Base-by-base conservation (phyloP, 2,888 invertebrate genomes). In the Cheilosia soror region DNA sequence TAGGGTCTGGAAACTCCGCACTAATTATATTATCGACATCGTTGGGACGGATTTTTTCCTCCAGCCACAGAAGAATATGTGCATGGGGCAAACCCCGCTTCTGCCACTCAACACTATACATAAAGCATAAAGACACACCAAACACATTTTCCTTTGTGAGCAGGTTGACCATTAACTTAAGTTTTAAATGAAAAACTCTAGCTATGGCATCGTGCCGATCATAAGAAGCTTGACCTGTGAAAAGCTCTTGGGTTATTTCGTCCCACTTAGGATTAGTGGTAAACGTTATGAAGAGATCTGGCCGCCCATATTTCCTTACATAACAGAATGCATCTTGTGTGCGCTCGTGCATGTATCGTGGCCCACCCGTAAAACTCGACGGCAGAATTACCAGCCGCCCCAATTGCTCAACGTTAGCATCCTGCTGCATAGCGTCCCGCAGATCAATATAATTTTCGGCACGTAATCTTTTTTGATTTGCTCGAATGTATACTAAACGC, bases 311-410 rank as follows among this genome's bases (percentile, higher is more conserved):
- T 5, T 55, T 29, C 33, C 62, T 40, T 11, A 57, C 57, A 47
- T 25, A 69, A 57, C 57, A 57, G 27, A 69, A 57, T 2, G 69
- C 57, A 42, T 60, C 60, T 47, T 72, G 60, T 6, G 53, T 58
- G 13, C 60, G 42, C n/a, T 71, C 71, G 42, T 71, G 71, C 71
- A 71, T 57, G 31, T 72, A 58, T 1, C 72, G 29, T 1, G 72
- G 72, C 11, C 49, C 47, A n/a, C 11, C 60, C 1, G 60, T 72
- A 31, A 72, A 60, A 33, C 33, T 33, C 5, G 60, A 72, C 4
- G 72, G 60, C 11, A 72, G 13, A 33, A 72, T 47, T 5, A 72
- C 60, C 60, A 72, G 27, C n/a, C 51, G 49, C 3, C 72, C 73
- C 31, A 73, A 6, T n/a, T 73, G 5, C 20, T 31, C 37, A 31